Evolutionary conservation across 1,140 invertebrate species (phyloP).

Genomic region (Dufourea novaeangliae): DNA sequence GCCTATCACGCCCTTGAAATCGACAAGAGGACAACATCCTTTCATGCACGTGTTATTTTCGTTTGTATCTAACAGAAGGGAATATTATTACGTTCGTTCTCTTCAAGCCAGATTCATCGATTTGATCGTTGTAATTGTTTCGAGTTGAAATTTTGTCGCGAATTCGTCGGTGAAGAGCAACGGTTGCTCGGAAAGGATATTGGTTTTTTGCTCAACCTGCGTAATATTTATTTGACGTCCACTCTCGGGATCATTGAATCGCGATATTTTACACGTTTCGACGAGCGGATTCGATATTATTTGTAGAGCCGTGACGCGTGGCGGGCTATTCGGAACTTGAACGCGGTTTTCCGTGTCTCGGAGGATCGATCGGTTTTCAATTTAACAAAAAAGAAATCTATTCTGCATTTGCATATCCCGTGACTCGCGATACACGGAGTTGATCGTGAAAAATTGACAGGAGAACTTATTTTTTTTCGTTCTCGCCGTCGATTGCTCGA

Average conservation of each 20-base stretch:
- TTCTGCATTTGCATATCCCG: not conserved
- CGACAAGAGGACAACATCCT: slow-evolving; percentile 9
- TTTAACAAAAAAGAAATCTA: not conserved
- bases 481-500: slow-evolving; percentile 37
- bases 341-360: no score
- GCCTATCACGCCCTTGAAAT: not conserved
- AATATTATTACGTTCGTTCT: not conserved
- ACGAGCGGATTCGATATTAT: not conserved
- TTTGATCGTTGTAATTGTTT: slow-evolving; percentile 11
- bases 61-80: not conserved
- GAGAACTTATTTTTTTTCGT: not conserved
- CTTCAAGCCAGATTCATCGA: not conserved
- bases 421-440: slow-evolving; percentile 44
- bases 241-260: not conserved
- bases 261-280: not conserved
- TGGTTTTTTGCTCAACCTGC: slow-evolving; percentile 37
- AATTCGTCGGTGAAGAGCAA: not conserved
- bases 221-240: slow-evolving; percentile 41
- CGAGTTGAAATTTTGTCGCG: no score
- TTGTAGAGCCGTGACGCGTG: not conserved
- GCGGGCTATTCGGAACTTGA: not conserved
- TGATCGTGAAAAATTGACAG: slow-evolving; percentile 22
- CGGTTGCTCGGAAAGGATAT: slow-evolving; percentile 13
- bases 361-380: not conserved
- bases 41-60: slow-evolving; percentile 9